Evolutionary conservation across 2,113 vertebrate genomes (phyloP).

Genomic region (Hydrochoerus hydrochaeris): DNA sequence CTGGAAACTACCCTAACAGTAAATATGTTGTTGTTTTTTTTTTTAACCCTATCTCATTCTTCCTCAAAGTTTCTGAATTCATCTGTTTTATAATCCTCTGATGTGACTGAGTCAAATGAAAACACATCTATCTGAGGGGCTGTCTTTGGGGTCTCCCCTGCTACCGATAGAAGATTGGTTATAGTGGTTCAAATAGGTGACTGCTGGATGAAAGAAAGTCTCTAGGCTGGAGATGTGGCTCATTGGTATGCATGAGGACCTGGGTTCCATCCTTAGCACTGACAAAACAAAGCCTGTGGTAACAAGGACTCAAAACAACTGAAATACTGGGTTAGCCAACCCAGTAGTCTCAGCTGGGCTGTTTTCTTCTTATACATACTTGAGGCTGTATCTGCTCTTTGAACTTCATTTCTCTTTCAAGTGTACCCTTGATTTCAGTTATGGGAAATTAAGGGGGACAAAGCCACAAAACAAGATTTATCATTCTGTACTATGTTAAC

Average conservation of each 20-base stretch:
- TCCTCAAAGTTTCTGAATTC: slow-evolving; percentile 19
- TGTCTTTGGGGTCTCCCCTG: background rate
- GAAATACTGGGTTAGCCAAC: background rate
- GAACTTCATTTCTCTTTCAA: slow-evolving; percentile 52
- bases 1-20: background rate
- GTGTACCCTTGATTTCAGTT: slow-evolving; percentile 42
- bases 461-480: slow-evolving; percentile 10
- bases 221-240: background rate
- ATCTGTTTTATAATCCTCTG: background rate
- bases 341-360: background rate
- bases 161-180: background rate
- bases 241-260: background rate
- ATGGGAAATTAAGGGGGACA: slow-evolving; percentile 45
- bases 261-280: background rate
- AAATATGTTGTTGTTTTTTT: background rate
- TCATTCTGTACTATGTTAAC: slow-evolving; percentile 1
- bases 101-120: background rate
- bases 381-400: slow-evolving; percentile 14
- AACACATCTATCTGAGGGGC: background rate
- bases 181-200: slow-evolving; percentile 13
- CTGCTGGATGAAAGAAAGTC: background rate
- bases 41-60: background rate
- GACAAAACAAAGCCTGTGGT: background rate
- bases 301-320: background rate
- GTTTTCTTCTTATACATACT: background rate